Evolutionary conservation across 2,888 invertebrate genomes (phyloP).

Genomic region (Zelleria hepariella): DNA sequence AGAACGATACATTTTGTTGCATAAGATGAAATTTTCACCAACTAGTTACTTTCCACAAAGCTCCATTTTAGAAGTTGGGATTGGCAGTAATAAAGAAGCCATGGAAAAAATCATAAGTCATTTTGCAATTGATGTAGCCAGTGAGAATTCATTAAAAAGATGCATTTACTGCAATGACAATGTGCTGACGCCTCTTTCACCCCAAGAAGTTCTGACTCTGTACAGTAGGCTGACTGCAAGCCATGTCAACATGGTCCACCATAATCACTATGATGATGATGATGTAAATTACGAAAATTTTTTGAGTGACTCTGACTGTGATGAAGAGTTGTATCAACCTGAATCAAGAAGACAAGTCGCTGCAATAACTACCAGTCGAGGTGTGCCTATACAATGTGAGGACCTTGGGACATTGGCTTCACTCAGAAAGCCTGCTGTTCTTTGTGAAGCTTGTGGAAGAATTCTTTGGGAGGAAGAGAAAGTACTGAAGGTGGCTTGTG

Average conservation of each 20-base stretch:
- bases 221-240: constrained; percentile 25
- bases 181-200: constrained; percentile 32
- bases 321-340: constrained; percentile 35
- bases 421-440: constrained; percentile 70
- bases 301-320: constrained; percentile 53
- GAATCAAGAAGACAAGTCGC: constrained; percentile 27
- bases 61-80: constrained; percentile 69
- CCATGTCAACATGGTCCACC: constrained; percentile 14
- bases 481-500: constrained; percentile 30
- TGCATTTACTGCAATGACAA: constrained; percentile 76
- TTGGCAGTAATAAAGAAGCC: constrained; percentile 73
- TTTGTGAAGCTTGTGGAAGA: constrained; percentile 82
- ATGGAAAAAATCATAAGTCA: constrained; percentile 75
- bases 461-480: constrained; percentile 77
- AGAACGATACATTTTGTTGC: constrained; percentile 40
- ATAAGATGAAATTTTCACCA: constrained; percentile 66
- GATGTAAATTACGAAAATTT: constrained; percentile 42
- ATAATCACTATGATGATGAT: constrained; percentile 35
- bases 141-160: constrained; percentile 78
- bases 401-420: constrained; percentile 53
- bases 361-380: constrained; percentile 50
- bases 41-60: constrained; percentile 64
- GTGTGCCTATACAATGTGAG: constrained; percentile 69
- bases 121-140: constrained; percentile 75
- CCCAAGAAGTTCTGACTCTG: constrained; percentile 36